These are phyloP conservation scores for Gryon sp. DNA, from an alignment of 1,140 invertebrate genomes.

Conservation along the genomic window DNA sequence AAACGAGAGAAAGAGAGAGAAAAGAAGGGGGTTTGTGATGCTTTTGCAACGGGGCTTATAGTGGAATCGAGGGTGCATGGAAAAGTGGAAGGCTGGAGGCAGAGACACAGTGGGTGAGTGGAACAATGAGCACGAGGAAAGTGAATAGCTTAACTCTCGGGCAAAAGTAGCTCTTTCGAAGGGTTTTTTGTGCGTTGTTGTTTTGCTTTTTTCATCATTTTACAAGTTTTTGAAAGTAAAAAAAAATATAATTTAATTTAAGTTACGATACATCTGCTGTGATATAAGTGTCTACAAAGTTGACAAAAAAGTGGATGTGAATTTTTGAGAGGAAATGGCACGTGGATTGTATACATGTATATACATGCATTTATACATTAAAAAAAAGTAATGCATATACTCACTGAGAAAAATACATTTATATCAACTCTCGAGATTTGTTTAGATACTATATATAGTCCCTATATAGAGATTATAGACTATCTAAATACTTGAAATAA, in stretches of 20 bases:
- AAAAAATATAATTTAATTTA: slow-evolving; percentile 54
- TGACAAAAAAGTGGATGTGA: background rate
- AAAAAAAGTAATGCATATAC: too few species aligned
- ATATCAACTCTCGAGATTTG: too few species aligned
- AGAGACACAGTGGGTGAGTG: slow-evolving; percentile 50
- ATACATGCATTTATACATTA: too few species aligned
- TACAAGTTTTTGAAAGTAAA: slow-evolving; percentile 27
- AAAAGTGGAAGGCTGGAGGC: slow-evolving; percentile 13
- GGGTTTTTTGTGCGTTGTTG: slow-evolving; percentile 43
- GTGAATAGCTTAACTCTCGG: slow-evolving; percentile 36
- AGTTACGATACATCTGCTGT: slow-evolving; percentile 43
- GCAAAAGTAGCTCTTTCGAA: too few species aligned
- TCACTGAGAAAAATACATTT: too few species aligned
- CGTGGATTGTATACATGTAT: too few species aligned
- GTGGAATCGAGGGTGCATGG: slow-evolving; percentile 42
- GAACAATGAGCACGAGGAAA: slow-evolving; percentile 54
- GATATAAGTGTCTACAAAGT: slow-evolving; percentile 35
- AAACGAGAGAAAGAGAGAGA: too few species aligned
- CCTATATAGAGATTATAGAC: too few species aligned
- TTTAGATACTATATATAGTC: too few species aligned
- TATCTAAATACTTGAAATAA: too few species aligned
- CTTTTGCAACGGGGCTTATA: slow-evolving; percentile 14
- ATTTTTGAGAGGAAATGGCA: too few species aligned
- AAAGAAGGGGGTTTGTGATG: too few species aligned
- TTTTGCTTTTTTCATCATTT: slow-evolving; percentile 2